Evolutionary conservation across 64 coral and sea anemone species (phyloP).

Genomic region (Platygyra sinensis): DNA sequence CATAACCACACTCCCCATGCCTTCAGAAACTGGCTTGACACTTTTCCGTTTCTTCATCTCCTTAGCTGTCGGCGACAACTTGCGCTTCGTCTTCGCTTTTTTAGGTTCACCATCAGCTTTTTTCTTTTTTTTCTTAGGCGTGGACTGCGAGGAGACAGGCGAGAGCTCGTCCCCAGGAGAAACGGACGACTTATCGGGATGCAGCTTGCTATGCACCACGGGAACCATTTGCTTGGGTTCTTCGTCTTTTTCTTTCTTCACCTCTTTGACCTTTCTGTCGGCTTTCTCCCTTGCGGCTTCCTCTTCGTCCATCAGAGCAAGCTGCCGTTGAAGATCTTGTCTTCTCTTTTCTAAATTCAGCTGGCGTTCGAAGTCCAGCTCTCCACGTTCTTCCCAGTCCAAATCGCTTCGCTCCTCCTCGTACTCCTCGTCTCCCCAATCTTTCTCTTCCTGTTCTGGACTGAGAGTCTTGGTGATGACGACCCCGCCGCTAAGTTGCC

Average conservation of each 20-base stretch:
- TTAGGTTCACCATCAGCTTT: conserved; percentile 36
- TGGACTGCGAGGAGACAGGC: conserved; percentile 31
- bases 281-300: conserved; percentile 58
- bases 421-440: conserved; percentile 63
- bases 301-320: conserved; percentile 89
- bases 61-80: conserved; percentile 41
- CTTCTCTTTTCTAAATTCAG: conserved; percentile 83
- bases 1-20: background rate
- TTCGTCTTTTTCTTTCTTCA: conserved; percentile 35
- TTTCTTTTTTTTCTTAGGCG: conserved; percentile 64
- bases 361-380: conserved; percentile 80
- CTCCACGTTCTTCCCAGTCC: conserved; percentile 86
- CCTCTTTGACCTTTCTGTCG: conserved; percentile 10
- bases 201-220: conserved; percentile 62
- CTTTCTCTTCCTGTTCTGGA: conserved; percentile 50
- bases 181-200: conserved; percentile 52
- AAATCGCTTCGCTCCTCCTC: conserved; percentile 48
- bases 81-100: conserved; percentile 48
- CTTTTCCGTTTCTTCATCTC: conserved; percentile 49
- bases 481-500: conserved; percentile 37
- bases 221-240: conserved; percentile 36
- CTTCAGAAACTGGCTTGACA: background rate
- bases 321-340: conserved; percentile 73
- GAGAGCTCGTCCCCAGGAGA: conserved; percentile 34
- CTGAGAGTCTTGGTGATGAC: conserved; percentile 49